Evolutionary conservation across 2,113 vertebrate species (phyloP), one percentile per base, ranked within the genome.

Genomic region (Coryphaenoides rupestris): DNA sequence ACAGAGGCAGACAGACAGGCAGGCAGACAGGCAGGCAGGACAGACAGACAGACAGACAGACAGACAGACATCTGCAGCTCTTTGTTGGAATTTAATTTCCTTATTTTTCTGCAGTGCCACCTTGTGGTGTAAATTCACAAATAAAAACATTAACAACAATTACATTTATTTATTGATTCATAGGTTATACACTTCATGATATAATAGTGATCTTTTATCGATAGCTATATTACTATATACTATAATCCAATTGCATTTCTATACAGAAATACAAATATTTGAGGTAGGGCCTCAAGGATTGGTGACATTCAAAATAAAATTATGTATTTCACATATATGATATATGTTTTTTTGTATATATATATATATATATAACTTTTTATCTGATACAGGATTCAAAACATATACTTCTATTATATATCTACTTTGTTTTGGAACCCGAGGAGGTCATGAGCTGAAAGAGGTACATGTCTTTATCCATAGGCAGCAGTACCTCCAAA

Each of bases 271-370:
- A 99, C 91, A 99, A 99, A 98, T 17, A 98, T 95, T 80, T 96
- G 96, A 99, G 96, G 96, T 99, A 99, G 95, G 90, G 94, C 96
- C 96, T 99, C 96, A 98, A 95, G 92, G 93, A 93, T 92, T 89
- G 93, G 84, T 94, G 92, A 93, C 78, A 89, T 88, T 86, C 86
- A 93, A 91, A 93, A 95, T 93, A 89, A 95, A 40, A 93, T 83
- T 91, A 93, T 90, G 83, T 89, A 91, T 89, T 91, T 92, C 92
- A 88, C 93, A 91, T 93, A 91, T 93, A 92, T 90, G 76, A 89
- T 90, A 83, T 87, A 78, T 74, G 61, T 75, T 2, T 85, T 89
- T 28, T 86, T 86, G 84, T 89, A 79, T 76, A 2, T 86, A 89
- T 33, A 87, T 86, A 86, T 89, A 79, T 88, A 86, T 85, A 75